Evolutionary conservation across 1,140 invertebrate species (phyloP).

Genomic region (Cotesia typhae): DNA sequence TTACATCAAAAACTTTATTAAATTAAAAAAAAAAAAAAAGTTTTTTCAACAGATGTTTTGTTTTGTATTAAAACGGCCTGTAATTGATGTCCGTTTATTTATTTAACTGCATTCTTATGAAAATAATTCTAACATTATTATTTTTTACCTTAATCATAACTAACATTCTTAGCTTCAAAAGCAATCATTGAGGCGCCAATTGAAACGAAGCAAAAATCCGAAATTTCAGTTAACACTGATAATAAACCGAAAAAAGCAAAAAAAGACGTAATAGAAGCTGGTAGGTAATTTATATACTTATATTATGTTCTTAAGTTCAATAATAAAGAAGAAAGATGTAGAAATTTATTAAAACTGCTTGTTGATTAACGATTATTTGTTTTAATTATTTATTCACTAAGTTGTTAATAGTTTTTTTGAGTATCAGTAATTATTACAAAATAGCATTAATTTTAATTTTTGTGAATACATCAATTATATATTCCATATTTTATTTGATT

Average conservation of each 20-base stretch:
- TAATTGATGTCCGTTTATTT: background rate
- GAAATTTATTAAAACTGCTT: no score
- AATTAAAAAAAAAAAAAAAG: no score
- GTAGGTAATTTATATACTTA: conserved; percentile 47
- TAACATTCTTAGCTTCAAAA: conserved; percentile 53
- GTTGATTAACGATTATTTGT: no score
- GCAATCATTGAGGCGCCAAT: conserved; percentile 55
- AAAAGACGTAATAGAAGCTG: conserved; percentile 54
- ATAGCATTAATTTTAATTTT: conserved; percentile 2
- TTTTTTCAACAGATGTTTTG: background rate
- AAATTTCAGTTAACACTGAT: conserved; percentile 53
- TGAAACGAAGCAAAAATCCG: conserved; percentile 46
- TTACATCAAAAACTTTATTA: no score
- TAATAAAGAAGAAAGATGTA: background rate
- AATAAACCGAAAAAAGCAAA: conserved; percentile 57
- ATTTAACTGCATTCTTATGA: conserved; percentile 4
- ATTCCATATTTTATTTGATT: conserved; percentile 21
- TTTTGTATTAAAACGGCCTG: no score
- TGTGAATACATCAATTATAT: background rate
- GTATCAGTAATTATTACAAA: no score
- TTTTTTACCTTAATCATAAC: conserved; percentile 8
- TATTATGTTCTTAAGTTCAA: conserved; percentile 18
- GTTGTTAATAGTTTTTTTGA: no score
- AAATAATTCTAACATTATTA: conserved; percentile 28
- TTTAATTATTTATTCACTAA: no score